Evolutionary conservation across 2,113 vertebrate species (phyloP).

Genomic region (Chaenocephalus aceratus): DNA sequence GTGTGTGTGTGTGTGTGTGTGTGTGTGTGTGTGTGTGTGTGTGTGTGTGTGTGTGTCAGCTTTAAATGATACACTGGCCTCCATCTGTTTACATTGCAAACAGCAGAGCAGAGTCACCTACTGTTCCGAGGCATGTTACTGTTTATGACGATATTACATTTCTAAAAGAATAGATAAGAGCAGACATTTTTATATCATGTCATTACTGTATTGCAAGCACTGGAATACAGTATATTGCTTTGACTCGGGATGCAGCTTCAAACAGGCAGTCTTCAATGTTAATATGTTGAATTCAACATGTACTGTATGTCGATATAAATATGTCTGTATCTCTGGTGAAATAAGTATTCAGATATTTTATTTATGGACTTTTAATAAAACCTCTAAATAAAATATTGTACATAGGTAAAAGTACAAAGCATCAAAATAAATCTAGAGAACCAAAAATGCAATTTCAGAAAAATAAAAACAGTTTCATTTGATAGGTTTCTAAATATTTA

Average conservation of each 20-base stretch:
- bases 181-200: neutral
- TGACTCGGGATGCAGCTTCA: neutral
- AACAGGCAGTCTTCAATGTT: neutral
- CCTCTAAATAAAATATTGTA: no score
- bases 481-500: neutral
- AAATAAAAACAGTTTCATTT: neutral
- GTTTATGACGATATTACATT: neutral
- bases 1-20: neutral
- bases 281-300: neutral
- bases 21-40: neutral
- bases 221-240: neutral
- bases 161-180: neutral
- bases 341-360: neutral
- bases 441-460: no score
- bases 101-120: neutral
- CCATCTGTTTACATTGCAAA: constrained; percentile 46
- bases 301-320: neutral
- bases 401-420: neutral
- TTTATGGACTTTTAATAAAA: neutral
- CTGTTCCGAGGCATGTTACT: no score
- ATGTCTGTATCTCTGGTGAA: neutral
- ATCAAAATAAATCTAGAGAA: no score
- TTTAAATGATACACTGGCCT: constrained; percentile 45
- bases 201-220: neutral
- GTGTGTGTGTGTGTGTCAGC: constrained; percentile 14